Evolutionary conservation across 2,888 invertebrate genomes (phyloP).

Genomic region (Papilio gigon): DNA sequence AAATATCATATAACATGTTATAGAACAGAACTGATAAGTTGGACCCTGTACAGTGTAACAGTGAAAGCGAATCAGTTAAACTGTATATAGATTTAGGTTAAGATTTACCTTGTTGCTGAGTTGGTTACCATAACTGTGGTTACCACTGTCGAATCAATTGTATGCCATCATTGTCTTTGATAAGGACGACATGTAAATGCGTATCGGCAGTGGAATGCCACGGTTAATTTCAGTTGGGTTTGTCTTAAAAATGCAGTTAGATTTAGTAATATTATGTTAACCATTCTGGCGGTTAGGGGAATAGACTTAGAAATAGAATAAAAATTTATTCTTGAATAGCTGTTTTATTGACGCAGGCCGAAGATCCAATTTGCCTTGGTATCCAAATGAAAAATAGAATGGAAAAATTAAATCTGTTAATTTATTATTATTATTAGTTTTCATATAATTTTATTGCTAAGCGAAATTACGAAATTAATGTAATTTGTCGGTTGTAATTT

Average conservation of each 20-base stretch:
- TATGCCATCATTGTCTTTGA: neutral
- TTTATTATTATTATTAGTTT: slow-evolving; percentile 35
- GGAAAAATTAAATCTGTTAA: slow-evolving; percentile 27
- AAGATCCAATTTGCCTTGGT: slow-evolving; percentile 26
- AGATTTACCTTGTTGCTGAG: slow-evolving; percentile 11
- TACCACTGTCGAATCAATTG: neutral
- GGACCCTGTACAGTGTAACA: slow-evolving; percentile 52
- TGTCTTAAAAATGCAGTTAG: slow-evolving; percentile 15
- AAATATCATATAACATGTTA: neutral
- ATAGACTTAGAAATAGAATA: slow-evolving; percentile 30
- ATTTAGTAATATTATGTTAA: slow-evolving; percentile 30
- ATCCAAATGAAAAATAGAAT: slow-evolving; percentile 5
- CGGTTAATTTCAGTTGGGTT: slow-evolving; percentile 10
- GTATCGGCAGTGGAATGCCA: neutral
- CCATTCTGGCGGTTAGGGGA: slow-evolving; percentile 24
- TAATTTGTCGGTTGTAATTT: slow-evolving; percentile 27
- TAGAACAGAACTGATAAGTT: slow-evolving; percentile 1
- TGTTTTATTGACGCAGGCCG: slow-evolving; percentile 25
- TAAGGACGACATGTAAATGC: neutral
- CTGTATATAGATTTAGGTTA: slow-evolving; percentile 51
- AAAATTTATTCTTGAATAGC: slow-evolving; percentile 15
- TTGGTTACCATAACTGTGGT: slow-evolving; percentile 37
- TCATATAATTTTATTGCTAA: slow-evolving; percentile 27
- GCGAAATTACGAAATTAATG: slow-evolving; percentile 3
- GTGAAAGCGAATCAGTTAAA: slow-evolving; percentile 74